Conservation (phyloP, 2,888 invertebrate genomes). For the Heliconius ismenius region DNA sequence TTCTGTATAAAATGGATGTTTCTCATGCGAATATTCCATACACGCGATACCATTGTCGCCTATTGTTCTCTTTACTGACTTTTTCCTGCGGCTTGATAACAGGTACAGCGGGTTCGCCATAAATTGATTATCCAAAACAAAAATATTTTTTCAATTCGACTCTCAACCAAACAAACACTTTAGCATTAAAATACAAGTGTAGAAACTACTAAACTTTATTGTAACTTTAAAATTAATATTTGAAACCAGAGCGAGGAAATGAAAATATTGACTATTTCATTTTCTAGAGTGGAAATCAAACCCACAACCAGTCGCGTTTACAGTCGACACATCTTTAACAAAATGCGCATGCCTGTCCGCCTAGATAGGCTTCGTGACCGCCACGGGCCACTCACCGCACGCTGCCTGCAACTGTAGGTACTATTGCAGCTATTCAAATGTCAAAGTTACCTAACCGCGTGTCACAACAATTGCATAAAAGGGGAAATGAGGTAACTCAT, state of each 20-base stretch:
- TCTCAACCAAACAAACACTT: no score
- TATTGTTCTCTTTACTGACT: neutral
- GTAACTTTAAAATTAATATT: no score
- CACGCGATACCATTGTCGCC: neutral
- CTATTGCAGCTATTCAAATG: conserved; percentile 6
- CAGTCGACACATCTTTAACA: no score
- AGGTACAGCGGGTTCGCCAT: no score
- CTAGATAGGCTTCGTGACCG: conserved; percentile 22
- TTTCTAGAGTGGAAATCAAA: no score
- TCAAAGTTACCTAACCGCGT: conserved; percentile 13
- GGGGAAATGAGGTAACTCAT: conserved; percentile 4
- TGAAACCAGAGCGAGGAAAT: no score
- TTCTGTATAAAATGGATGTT: neutral
- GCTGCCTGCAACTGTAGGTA: neutral
- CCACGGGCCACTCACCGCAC: neutral
- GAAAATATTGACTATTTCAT: no score
- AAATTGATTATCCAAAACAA: no score
- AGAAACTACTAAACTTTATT: no score
- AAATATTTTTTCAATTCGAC: no score
- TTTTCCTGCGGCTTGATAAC: neutral
- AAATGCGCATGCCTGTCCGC: neutral
- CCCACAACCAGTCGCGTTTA: no score
- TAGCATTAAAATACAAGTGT: no score
- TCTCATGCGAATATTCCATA: conserved; percentile 3
- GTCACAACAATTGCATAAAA: conserved; percentile 13